Evolutionary conservation across 2,113 vertebrate species (phyloP).

Genomic region (Nansenia antarctica): DNA sequence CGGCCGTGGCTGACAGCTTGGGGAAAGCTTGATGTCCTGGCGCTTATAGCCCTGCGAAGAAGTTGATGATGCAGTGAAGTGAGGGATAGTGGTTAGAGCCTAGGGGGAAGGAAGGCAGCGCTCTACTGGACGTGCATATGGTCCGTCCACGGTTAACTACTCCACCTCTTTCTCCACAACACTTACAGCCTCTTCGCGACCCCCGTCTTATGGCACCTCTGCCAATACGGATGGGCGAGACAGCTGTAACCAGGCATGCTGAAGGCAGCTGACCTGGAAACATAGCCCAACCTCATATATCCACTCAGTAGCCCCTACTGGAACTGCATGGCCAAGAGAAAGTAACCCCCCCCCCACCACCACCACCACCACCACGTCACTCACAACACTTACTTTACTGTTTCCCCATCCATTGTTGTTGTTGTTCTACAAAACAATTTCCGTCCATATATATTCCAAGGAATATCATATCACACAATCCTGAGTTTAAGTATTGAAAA

Average conservation of each 20-base stretch:
- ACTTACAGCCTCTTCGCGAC: conserved; percentile 56
- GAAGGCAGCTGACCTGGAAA: conserved; percentile 80
- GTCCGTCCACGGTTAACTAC: conserved; percentile 62
- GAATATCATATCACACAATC: neutral
- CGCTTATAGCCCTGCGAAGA: conserved; percentile 50
- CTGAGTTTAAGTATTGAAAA: neutral
- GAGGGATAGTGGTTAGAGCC: conserved; percentile 31
- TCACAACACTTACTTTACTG: conserved; percentile 22
- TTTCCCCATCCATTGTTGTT: conserved; percentile 44
- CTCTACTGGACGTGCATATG: conserved; percentile 67
- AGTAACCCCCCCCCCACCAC: neutral
- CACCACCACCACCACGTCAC: conserved; percentile 21
- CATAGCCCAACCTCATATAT: conserved; percentile 64
- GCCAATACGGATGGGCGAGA: conserved; percentile 70
- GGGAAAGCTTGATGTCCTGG: conserved; percentile 61
- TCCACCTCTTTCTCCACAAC: conserved; percentile 51
- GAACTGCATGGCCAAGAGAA: conserved; percentile 55
- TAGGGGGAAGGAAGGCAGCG: conserved; percentile 31
- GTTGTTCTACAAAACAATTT: conserved; percentile 41
- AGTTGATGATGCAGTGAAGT: conserved; percentile 59
- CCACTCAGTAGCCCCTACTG: conserved; percentile 62
- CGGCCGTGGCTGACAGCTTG: conserved; percentile 58
- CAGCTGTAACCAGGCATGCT: conserved; percentile 75
- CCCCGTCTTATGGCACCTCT: conserved; percentile 68
- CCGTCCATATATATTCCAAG: neutral